Conservation (phyloP, 1,140 invertebrate species). For the Leptopilina clavipes region DNA sequence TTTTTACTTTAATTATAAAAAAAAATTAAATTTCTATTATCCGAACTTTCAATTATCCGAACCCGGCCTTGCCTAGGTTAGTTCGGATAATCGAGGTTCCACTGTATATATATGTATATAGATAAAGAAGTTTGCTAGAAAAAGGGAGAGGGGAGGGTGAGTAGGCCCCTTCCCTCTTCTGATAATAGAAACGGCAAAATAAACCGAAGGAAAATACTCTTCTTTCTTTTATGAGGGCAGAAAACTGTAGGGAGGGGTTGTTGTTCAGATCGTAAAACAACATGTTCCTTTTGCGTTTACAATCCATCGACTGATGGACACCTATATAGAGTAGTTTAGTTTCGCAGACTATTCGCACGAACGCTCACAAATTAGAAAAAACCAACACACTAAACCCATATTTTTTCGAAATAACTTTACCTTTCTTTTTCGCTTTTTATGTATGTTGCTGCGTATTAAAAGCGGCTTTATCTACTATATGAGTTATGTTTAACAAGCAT, state of each 20-base stretch:
- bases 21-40: too few species aligned
- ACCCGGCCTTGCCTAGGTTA: too few species aligned
- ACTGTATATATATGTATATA: too few species aligned
- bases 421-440: background rate
- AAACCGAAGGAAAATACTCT: background rate
- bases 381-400: background rate
- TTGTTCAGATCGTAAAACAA: constrained; percentile 25
- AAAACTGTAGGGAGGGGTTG: background rate
- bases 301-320: background rate
- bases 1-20: too few species aligned
- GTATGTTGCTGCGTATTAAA: background rate
- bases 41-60: too few species aligned
- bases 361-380: background rate
- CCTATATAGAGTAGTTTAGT: background rate
- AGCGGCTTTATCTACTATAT: too few species aligned
- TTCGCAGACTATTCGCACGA: background rate
- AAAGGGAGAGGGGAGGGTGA: background rate
- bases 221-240: constrained; percentile 6
- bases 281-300: background rate
- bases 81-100: too few species aligned
- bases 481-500: too few species aligned
- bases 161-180: background rate
- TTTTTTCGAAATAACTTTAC: constrained; percentile 1
- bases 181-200: background rate
- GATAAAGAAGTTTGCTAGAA: too few species aligned